Evolutionary conservation across 2,797 vertebrate genomes (phyloP).

Genomic region (Eupleurogrammus muticus): DNA sequence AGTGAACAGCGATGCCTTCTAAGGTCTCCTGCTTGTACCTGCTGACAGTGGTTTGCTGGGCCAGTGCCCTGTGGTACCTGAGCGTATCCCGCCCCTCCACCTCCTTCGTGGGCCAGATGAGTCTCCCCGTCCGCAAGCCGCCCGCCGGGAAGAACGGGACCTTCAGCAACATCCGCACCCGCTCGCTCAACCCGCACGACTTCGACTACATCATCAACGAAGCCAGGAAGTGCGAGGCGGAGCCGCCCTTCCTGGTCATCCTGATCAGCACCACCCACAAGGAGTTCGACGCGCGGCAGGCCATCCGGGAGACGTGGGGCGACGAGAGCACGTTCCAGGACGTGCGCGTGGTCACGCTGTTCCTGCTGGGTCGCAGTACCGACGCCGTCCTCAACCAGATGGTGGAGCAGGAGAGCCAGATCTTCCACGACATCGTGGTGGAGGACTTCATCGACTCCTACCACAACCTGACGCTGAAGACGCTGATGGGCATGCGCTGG

Average conservation of each 20-base stretch:
- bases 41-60: slow-evolving; percentile 98
- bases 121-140: slow-evolving; percentile 83
- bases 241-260: slow-evolving; percentile 92
- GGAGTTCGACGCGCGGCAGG: slow-evolving; percentile 97
- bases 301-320: slow-evolving; percentile 98
- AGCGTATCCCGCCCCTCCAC: slow-evolving; percentile 93
- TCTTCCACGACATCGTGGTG: slow-evolving; percentile 97
- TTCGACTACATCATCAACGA: slow-evolving; percentile 97
- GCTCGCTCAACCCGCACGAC: slow-evolving; percentile 95
- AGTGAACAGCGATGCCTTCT: slow-evolving; percentile 91
- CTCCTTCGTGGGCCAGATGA: slow-evolving; percentile 89
- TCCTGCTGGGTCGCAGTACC: slow-evolving; percentile 92
- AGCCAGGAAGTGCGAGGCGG: slow-evolving; percentile 92
- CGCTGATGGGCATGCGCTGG: slow-evolving; percentile 99
- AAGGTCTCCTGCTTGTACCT: slow-evolving; percentile 98
- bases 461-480: slow-evolving; percentile 97
- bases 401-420: slow-evolving; percentile 99
- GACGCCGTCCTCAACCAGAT: slow-evolving; percentile 96
- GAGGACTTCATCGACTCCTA: slow-evolving; percentile 98
- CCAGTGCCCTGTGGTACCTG: slow-evolving; percentile 98
- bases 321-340: slow-evolving; percentile 94
- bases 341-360: slow-evolving; percentile 92
- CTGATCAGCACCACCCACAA: slow-evolving; percentile 99
- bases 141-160: slow-evolving; percentile 88
- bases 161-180: slow-evolving; percentile 95